Evolutionary conservation across 2,888 invertebrate species (phyloP), one percentile per base, ranked within the genome.

Genomic region (Dione juno): DNA sequence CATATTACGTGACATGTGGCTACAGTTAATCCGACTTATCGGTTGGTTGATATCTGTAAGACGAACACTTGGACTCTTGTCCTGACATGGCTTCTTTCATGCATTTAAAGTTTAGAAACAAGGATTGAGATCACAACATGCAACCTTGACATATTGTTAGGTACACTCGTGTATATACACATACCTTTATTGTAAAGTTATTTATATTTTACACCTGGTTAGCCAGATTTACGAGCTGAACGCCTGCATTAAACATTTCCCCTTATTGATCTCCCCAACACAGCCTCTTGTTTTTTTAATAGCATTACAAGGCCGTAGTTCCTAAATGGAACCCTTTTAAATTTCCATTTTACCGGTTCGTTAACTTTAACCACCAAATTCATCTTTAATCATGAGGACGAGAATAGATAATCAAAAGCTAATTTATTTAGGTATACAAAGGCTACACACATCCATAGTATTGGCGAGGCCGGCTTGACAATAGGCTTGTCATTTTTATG

Each of bases 401-500:
- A 68, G 75, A 78, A 76, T 81, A 73, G 77, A 82, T 82, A 81
- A 81, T 81, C 78, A 80, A 72, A 70, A 72, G 75, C 77, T 77
- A 78, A 81, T 82, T 84, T 71, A 78, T 82, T 82, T 80, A 82
- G 80, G 81, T 77, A 76, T 78, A 80, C 77, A 74, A 76, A 73
- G 73, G 76, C 41, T 72, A 66, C 74, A 75, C 77, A 76, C 66
- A 77, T 76, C 84, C 81, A 84, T 86, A 84, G 77, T 82, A 89
- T 87, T 88, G 86, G 87, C 88, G 86, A 83, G 81, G 85, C 82
- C 81, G 80, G 82, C 82, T 80, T 83, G 79, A 88, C 87, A 88
- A 88, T 88, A 81, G 75, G 67, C 68, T 66, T 83, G 77, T 87
- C 82, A 88, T 92, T 88, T 82, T 81, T 83, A 89, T 90, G 87